Conservation (phyloP, 2,888 invertebrate species). For the Blomia tropicalis region DNA sequence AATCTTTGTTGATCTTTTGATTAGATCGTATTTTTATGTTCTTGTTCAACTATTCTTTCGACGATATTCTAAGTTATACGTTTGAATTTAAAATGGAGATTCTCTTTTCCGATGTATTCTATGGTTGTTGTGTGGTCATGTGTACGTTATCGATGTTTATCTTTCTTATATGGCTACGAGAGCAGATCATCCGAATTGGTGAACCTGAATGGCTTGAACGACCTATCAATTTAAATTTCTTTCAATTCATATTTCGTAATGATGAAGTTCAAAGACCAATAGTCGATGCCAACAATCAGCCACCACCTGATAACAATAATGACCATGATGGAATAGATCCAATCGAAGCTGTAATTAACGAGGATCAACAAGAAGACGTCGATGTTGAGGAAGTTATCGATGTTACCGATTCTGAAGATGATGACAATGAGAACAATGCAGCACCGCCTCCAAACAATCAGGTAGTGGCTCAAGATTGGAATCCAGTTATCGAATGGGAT, state of each 20-base stretch:
- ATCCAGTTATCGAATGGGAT: conserved; percentile 89
- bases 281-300: not conserved
- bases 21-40: conserved; percentile 68
- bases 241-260: not conserved
- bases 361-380: not conserved
- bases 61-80: conserved; percentile 58
- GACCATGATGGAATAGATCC: not conserved
- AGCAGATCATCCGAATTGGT: conserved; percentile 92
- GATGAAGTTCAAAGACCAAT: not conserved
- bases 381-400: not conserved
- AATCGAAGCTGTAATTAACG: not conserved
- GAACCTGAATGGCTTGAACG: conserved; percentile 89
- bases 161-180: conserved; percentile 87
- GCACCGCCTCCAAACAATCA: conserved; percentile 23
- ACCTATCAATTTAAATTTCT: not conserved
- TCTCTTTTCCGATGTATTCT: conserved; percentile 77
- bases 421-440: conserved; percentile 18
- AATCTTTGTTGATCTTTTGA: conserved; percentile 25
- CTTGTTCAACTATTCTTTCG: conserved; percentile 74
- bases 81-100: conserved; percentile 87
- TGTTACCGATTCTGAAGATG: not conserved
- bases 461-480: conserved; percentile 47
- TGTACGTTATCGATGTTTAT: conserved; percentile 92
- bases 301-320: not conserved
- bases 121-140: conserved; percentile 88